phyloP scores from a whole-genome alignment of 2,797 vertebrate species.

The Eulemur coronatus region DNA sequence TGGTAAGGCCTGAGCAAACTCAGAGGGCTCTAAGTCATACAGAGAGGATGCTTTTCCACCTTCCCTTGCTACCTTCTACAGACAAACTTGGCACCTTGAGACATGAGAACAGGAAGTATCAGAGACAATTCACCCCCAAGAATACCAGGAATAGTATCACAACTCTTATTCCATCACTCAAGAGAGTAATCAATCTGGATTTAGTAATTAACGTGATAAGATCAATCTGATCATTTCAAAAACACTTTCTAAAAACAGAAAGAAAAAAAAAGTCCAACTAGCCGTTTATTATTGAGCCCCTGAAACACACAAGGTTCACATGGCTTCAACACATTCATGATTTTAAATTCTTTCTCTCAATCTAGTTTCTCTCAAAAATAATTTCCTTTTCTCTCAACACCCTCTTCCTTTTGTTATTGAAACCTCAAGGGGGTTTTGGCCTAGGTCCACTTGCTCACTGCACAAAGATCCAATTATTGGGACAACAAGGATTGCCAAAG shows the following conservation, averaged over 20 bases:
- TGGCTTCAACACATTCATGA: not conserved
- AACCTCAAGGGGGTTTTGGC: not conserved
- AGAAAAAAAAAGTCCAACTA: not conserved
- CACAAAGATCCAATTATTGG: not conserved
- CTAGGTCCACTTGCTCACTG: not conserved
- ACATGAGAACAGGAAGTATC: not conserved
- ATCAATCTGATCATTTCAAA: not conserved
- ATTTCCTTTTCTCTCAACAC: not conserved
- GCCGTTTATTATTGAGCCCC: not conserved
- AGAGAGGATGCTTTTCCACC: not conserved
- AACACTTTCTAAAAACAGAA: not conserved
- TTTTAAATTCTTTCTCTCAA: not conserved
- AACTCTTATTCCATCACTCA: not conserved
- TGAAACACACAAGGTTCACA: not conserved
- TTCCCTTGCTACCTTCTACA: not conserved
- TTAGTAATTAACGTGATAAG: not conserved
- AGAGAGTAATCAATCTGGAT: not conserved
- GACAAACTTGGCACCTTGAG: not conserved
- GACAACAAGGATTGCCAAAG: not conserved
- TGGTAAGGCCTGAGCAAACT: not conserved
- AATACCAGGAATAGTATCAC: not conserved
- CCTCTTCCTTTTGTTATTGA: not conserved
- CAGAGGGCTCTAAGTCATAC: not conserved
- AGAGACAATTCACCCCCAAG: not conserved
- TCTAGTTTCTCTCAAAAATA: slow-evolving; percentile 10